A percentile compares a stretch with the other conserved stretches of the same genome.
These are phyloP conservation scores for Danionella dracula DNA, from an alignment of 2,797 vertebrate species.

Conservation along the genomic window DNA sequence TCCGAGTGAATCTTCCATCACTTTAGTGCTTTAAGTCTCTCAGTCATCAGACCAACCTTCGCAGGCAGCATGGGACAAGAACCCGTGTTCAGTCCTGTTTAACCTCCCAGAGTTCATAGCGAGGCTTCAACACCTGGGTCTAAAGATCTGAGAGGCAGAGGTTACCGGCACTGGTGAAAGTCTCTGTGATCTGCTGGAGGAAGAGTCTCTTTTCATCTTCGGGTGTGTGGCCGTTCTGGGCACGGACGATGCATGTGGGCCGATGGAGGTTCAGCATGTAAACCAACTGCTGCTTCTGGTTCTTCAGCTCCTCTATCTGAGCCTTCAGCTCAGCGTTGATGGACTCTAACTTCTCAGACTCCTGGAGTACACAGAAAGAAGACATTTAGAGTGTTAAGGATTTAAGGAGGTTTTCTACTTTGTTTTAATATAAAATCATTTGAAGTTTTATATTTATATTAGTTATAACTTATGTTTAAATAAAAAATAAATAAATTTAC, in stretches of 20 bases:
- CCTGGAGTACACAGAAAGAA: slow-evolving; percentile 59
- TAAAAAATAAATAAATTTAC: neutral
- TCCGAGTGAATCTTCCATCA: slow-evolving; percentile 17
- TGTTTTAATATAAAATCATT: too few relatives aligned
- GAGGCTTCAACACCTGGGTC: neutral
- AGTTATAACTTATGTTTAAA: neutral
- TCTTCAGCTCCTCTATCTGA: slow-evolving; percentile 93
- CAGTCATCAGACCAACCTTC: slow-evolving; percentile 13
- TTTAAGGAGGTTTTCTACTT: too few relatives aligned
- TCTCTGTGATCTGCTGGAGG: slow-evolving; percentile 91
- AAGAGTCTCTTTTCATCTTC: slow-evolving; percentile 95
- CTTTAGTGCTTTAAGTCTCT: slow-evolving; percentile 54
- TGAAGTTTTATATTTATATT: neutral
- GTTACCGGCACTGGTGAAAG: slow-evolving; percentile 40
- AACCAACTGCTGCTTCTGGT: slow-evolving; percentile 95
- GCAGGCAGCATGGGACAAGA: neutral
- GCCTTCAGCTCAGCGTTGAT: slow-evolving; percentile 92
- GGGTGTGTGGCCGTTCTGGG: slow-evolving; percentile 89
- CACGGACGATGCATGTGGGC: slow-evolving; percentile 94
- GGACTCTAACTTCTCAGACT: slow-evolving; percentile 92
- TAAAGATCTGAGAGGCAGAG: slow-evolving; percentile 20
- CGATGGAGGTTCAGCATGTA: slow-evolving; percentile 98
- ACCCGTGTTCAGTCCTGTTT: slow-evolving; percentile 23
- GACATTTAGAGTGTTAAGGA: too few relatives aligned
- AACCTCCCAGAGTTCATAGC: slow-evolving; percentile 24